Base-by-base conservation (phyloP, 2,888 invertebrate genomes). In the Spialia ferax region DNA sequence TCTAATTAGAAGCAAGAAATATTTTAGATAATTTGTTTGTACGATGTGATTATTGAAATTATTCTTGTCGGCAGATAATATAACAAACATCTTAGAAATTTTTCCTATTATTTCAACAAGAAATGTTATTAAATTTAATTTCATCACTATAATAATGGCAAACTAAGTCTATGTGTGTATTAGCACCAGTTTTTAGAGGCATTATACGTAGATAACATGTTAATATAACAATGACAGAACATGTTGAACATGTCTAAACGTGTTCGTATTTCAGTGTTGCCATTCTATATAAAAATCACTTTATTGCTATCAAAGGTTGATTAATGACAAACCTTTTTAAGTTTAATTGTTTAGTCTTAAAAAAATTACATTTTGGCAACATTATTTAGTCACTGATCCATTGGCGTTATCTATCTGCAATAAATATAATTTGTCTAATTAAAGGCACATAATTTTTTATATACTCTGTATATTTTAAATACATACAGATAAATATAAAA, bases 181-280 rank as follows among this genome's bases (percentile, higher is more conserved):
- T 77, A 78, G 75, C 69, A 78, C 77, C 73, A 75, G 67, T 70
- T 59, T 69, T 69, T 71, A 63, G 61, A 66, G 66, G 66, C 66
- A 60, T 60, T 26, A 18, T 26, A 56, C 22, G 3, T 54, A 45
- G 38, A 22, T 48, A 35, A 57, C 48, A 64, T n/a, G 57, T 52
- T 26, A 38, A 26, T 54, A 38, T 26, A 54, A 63, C 35, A 62
- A 35, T 15, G 50, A 35, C 32, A 22, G 22, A 62, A 60, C 54
- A 54, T 54, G 54, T 54, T 7, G 29, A n/a, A 52, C 52, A 52
- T 52, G 52, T 23, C 26, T 5, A 15, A 63, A 11, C 57, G 48
- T 48, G 64, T 35, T 48, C 29, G 20, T 26, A 45, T 3, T 11
- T 15, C 26, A 18, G 18, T 42, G 13, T 42, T 42, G 26, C 29